Evolutionary conservation across 2,113 vertebrate genomes (phyloP), one percentile per base, ranked within the genome.

Genomic region (Syngnathus floridae): DNA sequence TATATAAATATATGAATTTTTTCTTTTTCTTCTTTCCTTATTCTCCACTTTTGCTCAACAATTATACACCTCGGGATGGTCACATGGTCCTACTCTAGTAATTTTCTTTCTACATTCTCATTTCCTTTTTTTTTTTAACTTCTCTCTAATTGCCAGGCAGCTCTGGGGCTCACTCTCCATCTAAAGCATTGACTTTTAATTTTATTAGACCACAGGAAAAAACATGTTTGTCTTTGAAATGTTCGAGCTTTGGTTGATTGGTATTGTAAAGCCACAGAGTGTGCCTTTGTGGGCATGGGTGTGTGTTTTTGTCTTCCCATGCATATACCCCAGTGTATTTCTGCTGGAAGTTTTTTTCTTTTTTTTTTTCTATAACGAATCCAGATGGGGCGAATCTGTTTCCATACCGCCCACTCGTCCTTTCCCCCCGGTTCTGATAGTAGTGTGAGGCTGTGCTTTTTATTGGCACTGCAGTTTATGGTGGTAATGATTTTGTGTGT

Each of bases 61-160:
- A 55, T 77, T 65, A 73, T 73, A 74, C 62, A 69, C 72, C 78
- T 70, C 59, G 41, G 86, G 90, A 81, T 73, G 68, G 87, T 91
- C 93, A 97, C 91, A 93, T 94, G 93, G 91, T 94, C 93, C 87
- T 84, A 89, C 94, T 95, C 90, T 90, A 89, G 83, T 90, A 93
- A 91, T 84, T 89, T 59, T 65, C 59, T 14, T 60, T 64, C 65
- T 67, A 62, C 65, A 63, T 78, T 69, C 81, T 84, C 75, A 80
- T 82, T 90, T 88, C 84, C 52, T 52, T 54, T 35, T 35, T 56
- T 56, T n/a, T 80, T 85, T 90, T 91, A 90, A 88, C 88, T 86
- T 87, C 88, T 90, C 85, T 91, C 71, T 91, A 92, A 91, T 90
- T 91, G 88, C 81, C 84, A 87, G 70, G 79, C 88, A 86, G 87